Base-by-base conservation (phyloP, 1,140 invertebrate species). In the Drosophila micromelanica region DNA sequence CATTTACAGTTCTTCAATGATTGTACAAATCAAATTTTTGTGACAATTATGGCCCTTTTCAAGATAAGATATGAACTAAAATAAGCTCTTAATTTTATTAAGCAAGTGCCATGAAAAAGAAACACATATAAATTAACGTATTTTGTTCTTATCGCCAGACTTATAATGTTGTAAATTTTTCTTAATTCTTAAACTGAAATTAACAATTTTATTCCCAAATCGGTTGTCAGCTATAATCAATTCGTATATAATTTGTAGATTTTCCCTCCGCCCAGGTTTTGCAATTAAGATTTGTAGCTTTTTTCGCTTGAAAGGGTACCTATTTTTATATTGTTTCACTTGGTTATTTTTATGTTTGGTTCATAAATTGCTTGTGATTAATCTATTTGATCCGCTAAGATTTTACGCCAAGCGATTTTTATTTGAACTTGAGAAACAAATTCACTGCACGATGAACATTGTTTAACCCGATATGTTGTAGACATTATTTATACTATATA, bases 281-380 rank as follows among this genome's bases (percentile, higher is more conserved):
- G 9, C 20, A 48, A 35, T 35, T 32, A 12, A 20, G n/a, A 43
- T 27, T 63, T 42, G 7, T 61, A 11, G 15, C 12, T 51, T 11
- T 62, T 46, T 32, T 7, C 15, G 17, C 7, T 13, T 32, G 27
- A 13, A 35, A 49, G 15, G 15, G 12, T 32, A 43, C 62, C 70
- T 68, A 73, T 69, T 64, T 76, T 62, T 60, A 38, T 68, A 63
- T 65, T 60, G 62, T 78, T 67, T 64, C 59, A 37, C 42, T 78
- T 73, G 20, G 59, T 69, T 86, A 65, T 80, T 86, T 86, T 78
- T 87, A 87, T 78, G 81, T 67, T 80, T 61, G 52, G 79, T 89
- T 89, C 82, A 87, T 87, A 87, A 89, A 87, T 87, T 84, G 81
- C 61, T 57, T 70, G 79, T 87, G 84, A 87, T 87, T 87, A 87